Evolutionary conservation across 2,113 vertebrate species (phyloP).

Genomic region (Podocnemis expansa): DNA sequence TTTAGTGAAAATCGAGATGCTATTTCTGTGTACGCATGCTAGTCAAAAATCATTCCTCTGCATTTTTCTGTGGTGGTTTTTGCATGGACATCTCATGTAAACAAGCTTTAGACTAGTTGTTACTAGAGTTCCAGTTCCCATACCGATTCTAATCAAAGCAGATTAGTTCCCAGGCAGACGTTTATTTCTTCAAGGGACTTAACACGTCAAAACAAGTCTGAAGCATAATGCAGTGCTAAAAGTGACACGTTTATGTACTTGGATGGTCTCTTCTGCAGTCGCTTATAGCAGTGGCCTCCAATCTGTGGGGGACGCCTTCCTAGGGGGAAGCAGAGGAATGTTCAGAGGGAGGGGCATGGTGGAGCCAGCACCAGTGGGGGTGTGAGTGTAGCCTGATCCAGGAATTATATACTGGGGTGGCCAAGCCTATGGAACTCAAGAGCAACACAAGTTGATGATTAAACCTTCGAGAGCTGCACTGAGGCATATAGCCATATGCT

Average conservation of each 20-base stretch:
- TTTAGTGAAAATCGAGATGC: not conserved
- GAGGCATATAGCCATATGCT: too few relatives aligned
- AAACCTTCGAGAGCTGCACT: too few relatives aligned
- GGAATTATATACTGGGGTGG: too few relatives aligned
- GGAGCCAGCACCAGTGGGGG: not conserved
- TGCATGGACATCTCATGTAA: not conserved
- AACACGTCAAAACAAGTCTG: not conserved
- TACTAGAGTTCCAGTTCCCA: slow-evolving; percentile 58
- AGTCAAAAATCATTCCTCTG: not conserved
- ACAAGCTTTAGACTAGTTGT: slow-evolving; percentile 5
- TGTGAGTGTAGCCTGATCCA: too few relatives aligned
- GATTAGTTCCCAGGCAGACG: slow-evolving; percentile 22
- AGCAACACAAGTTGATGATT: too few relatives aligned
- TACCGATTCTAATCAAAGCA: slow-evolving; percentile 48
- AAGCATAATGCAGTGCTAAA: not conserved
- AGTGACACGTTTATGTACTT: not conserved
- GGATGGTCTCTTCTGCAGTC: not conserved
- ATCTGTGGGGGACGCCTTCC: not conserved
- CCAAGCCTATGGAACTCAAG: too few relatives aligned
- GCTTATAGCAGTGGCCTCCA: not conserved
- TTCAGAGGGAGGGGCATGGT: not conserved
- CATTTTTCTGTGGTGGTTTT: not conserved
- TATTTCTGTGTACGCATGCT: not conserved
- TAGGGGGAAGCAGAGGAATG: not conserved
- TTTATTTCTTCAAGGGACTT: slow-evolving; percentile 35